Evolutionary conservation across 1,140 invertebrate species (phyloP).

Genomic region (Ips nitidus): DNA sequence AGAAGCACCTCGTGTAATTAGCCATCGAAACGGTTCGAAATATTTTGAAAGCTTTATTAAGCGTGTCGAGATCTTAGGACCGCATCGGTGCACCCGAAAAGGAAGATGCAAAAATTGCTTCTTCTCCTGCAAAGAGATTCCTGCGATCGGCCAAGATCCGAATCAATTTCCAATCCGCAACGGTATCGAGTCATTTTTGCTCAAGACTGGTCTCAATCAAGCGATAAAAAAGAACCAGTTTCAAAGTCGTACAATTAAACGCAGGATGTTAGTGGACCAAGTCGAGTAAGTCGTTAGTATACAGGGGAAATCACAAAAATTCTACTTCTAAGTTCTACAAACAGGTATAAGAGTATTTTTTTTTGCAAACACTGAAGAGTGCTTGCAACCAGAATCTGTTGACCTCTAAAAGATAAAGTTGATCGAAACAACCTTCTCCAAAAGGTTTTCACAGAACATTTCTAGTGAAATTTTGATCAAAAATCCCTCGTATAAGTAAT

Average conservation of each 20-base stretch:
- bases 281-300: background rate
- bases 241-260: constrained; percentile 27
- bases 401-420: no score
- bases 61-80: background rate
- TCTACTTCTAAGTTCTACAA: no score
- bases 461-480: no score
- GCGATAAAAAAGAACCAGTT: constrained; percentile 35
- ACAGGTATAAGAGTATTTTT: no score
- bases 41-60: background rate
- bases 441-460: no score
- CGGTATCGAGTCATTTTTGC: constrained; percentile 33
- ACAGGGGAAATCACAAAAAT: background rate
- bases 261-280: constrained; percentile 30
- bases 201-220: constrained; percentile 32
- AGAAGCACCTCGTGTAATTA: no score
- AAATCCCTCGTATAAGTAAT: no score
- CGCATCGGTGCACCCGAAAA: background rate
- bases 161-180: constrained; percentile 33
- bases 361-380: no score
- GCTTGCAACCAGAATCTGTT: no score
- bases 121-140: background rate
- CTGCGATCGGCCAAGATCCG: background rate
- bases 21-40: background rate
- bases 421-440: no score
- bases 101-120: background rate